Evolutionary conservation across 2,797 vertebrate species (phyloP).

Genomic region (Neosilurus mollespiculum): DNA sequence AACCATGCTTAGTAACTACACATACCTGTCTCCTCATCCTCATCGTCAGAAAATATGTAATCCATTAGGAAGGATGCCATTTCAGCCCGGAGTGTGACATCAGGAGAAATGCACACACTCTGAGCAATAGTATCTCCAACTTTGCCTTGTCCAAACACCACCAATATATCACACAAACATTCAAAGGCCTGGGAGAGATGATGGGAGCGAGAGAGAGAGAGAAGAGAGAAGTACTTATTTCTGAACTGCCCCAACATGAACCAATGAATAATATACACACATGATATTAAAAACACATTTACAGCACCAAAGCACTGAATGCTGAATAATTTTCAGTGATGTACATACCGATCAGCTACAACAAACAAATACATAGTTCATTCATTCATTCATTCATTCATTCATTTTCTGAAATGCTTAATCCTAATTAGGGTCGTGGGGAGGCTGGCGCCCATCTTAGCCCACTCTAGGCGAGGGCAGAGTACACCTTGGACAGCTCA

Average conservation of each 20-base stretch:
- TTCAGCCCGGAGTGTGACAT: conserved; percentile 76
- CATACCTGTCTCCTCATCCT: conserved; percentile 42
- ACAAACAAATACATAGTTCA: no score
- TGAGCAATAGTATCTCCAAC: conserved; percentile 56
- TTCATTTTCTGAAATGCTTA: no score
- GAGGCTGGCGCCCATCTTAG: no score
- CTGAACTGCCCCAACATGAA: not conserved
- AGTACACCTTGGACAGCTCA: no score
- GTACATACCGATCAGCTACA: not conserved
- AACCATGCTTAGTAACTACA: not conserved
- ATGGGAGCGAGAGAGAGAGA: not conserved
- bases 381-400: no score
- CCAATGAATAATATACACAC: not conserved
- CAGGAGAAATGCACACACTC: conserved; percentile 67
- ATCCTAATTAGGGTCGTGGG: no score
- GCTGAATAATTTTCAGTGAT: not conserved
- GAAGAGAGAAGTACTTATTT: not conserved
- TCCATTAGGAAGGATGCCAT: conserved; percentile 86
- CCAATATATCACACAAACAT: conserved; percentile 83
- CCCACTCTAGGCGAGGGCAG: no score
- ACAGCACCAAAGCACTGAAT: not conserved
- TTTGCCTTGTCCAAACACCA: conserved; percentile 71
- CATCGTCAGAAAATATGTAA: conserved; percentile 76
- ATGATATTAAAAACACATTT: not conserved
- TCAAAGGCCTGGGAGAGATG: conserved; percentile 77